Base-by-base conservation (phyloP, 2,888 invertebrate species). In the Leptinotarsa juncta region DNA sequence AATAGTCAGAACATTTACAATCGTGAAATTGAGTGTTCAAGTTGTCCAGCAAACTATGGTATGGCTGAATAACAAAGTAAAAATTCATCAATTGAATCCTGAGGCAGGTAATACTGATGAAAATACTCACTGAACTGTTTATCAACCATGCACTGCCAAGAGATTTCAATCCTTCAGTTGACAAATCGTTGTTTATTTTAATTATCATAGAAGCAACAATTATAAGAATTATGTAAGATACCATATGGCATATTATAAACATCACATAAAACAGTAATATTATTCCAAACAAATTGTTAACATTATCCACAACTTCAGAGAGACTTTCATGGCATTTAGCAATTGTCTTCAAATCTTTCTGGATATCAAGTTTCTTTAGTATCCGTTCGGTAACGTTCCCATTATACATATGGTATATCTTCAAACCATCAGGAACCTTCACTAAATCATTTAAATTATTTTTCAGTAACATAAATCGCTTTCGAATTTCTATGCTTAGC, bases 371-470 rank as follows among this genome's bases (percentile, higher is more conserved):
- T n/a, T 62, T 42, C 3, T 14, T 62, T 2, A 62, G n/a, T 3
- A 62, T 32, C 7, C 62, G 7, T 26, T 42, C 57, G 20, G 20
- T 23, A 23, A 14, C 4, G 23, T 23, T 57, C 2, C 20, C n/a
- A 32, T n/a, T 42, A 62, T 62, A 42, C n/a, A 16, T n/a, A 62
- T 42, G 62, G 4, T 18, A 62, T 62, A 62, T 62, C 7, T 62
- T 32, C 0, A 16, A n/a, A n/a, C 16, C 5, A 62, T n/a, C 10
- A 3, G 18, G 42, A 7, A 62, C 32, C 32, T 42, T n/a, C 62
- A 62, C 4, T n/a, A 12, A 62, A 26, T 62, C n/a, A 0, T 42
- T n/a, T 10, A 62, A 42, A n/a, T 32, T 62, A n/a, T 62, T 62
- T 4, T 62, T 62, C 32, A 62, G 62, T 32, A 26, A 16, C 10